A percentile compares a stretch with the other conserved stretches of the same genome.
phyloP scores from a whole-genome alignment of 2,797 vertebrate genomes.

The Lepus oiostolus region DNA sequence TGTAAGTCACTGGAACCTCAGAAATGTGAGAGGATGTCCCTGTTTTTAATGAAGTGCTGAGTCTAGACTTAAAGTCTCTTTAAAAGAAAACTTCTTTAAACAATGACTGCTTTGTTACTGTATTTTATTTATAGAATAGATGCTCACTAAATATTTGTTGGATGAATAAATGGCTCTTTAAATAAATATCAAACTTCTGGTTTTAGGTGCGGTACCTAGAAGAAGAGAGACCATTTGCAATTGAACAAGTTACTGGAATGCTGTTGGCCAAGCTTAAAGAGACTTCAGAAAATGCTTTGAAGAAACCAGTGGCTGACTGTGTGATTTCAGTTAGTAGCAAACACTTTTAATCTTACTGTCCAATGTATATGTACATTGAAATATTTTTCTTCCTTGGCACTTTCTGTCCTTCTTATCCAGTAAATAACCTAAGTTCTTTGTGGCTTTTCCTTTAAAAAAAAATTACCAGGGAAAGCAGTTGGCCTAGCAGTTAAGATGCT shows the following conservation, averaged over 20 bases:
- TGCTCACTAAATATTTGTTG: not conserved
- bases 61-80: constrained; percentile 11
- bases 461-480: not conserved
- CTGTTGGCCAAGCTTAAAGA: constrained; percentile 91
- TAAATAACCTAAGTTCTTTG: constrained; percentile 35
- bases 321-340: constrained; percentile 90
- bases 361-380: not conserved
- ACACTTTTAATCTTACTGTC: constrained; percentile 30
- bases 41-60: not conserved
- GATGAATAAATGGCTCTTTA: constrained; percentile 14
- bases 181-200: constrained; percentile 26
- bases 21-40: not conserved
- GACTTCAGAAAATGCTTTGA: constrained; percentile 90
- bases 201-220: constrained; percentile 90
- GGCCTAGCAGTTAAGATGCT: too few relatives aligned
- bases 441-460: not conserved
- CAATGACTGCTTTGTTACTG: constrained; percentile 1
- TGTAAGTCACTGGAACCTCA: constrained; percentile 12
- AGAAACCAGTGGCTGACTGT: constrained; percentile 91
- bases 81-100: not conserved
- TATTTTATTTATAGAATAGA: not conserved
- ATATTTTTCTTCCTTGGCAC: constrained; percentile 33
- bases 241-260: constrained; percentile 91
- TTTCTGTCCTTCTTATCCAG: not conserved
- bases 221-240: constrained; percentile 90